Base-by-base conservation (phyloP, 1,140 invertebrate species). In the Drosophila nebulosa region DNA sequence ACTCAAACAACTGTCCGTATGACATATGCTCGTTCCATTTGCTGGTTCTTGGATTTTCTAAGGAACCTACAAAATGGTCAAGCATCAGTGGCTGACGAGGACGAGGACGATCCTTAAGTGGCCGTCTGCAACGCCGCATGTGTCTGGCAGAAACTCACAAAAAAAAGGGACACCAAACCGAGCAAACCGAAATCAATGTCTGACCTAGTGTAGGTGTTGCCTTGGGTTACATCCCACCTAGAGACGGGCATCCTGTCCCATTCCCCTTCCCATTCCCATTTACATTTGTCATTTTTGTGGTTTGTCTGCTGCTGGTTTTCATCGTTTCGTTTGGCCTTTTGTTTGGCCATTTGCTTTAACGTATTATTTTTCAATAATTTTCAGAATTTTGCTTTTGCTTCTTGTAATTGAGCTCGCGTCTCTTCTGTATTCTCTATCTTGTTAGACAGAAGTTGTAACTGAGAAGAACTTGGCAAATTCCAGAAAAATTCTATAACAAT, bases 51-150 rank as follows among this genome's bases (percentile, higher is more conserved):
- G 51, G 4, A 56, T 74, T 80, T 85, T 85, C 78, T 42, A 62
- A 53, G 63, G 80, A 85, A 85, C 52, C 65, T 10, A 46, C 16
- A 42, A 55, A 70, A 26, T 74, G 73, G 64, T 84, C 79, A 85
- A 85, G 80, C 72, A 73, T 84, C 79, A 64, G 64, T 78, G 79
- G 56, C 69, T 50, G 51, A 36, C 52, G 10, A 55, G 61, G 27
- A 59, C 55, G 21, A 35, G 51, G n/a, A n/a, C n/a, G n/a, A n/a
- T 30, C 62, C 72, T 85, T 85, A 77, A 79, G 80, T 75, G 60
- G 78, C 78, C 80, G 77, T 67, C 81, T 85, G 80, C 80, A 85
- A 85, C 80, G 80, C 80, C 73, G 80, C 80, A 86, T 85, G 80
- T 76, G 81, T 67, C 79, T 53, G 3, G 3, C 30, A 1, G 3